These are phyloP conservation scores for Rostratula benghalensis DNA, from an alignment of 2,113 vertebrate species.

Conservation along the genomic window DNA sequence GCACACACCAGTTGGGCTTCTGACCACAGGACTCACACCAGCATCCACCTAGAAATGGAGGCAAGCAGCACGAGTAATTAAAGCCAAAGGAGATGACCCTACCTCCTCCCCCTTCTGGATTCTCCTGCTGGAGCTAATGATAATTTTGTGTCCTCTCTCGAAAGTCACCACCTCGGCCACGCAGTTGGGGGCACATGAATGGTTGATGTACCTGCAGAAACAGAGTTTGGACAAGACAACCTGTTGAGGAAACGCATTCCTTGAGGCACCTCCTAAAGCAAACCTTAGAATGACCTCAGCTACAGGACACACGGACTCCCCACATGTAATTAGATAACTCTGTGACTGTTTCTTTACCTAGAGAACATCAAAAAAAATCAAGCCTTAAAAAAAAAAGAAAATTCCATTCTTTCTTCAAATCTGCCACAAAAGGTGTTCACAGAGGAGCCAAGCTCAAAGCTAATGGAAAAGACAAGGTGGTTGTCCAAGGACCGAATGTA, in stretches of 20 bases:
- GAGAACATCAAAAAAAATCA: background rate
- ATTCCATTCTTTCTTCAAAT: background rate
- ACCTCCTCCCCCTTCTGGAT: constrained; percentile 99
- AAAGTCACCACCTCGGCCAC: constrained; percentile 96
- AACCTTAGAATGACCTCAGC: background rate
- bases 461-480: background rate
- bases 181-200: constrained; percentile 95
- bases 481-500: background rate
- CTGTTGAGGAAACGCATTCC: background rate
- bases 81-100: background rate
- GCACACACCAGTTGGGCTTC: background rate
- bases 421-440: background rate
- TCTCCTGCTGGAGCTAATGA: constrained; percentile 95
- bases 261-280: background rate
- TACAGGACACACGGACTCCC: background rate
- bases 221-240: background rate
- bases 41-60: background rate
- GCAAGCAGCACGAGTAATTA: fast-evolving
- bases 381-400: background rate
- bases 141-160: constrained; percentile 96
- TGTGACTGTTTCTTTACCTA: background rate
- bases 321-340: background rate
- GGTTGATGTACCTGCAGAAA: constrained; percentile 91
- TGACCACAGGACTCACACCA: fast-evolving
- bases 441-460: background rate